Evolutionary conservation across 2,113 vertebrate genomes (phyloP), one percentile per base, ranked within the genome.

Genomic region (Callipepla californica): DNA sequence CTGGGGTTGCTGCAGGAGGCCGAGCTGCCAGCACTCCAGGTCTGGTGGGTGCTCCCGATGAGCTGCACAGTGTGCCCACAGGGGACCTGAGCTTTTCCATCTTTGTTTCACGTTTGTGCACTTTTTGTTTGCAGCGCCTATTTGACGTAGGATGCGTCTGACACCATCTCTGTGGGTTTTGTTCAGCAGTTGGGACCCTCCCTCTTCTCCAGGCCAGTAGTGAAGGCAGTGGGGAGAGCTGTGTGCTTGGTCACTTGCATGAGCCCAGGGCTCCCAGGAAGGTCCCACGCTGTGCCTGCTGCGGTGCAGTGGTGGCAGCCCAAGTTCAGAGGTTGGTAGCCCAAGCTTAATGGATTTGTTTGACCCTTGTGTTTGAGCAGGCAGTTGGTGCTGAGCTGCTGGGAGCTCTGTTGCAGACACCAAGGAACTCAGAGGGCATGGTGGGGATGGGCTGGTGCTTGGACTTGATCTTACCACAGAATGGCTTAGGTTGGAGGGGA

Each of bases 1-100:
- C 91, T 48, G 87, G 91, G 91, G 91, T 94, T 83, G 82, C 92
- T 94, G 2, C 14, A 20, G 80, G 91, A 95, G 93, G 61, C 94
- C 55, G 58, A 61, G 96, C 51, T 72, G 87, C 85, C 86, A 73
- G 6, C 79, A 92, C 79, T 92, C 81, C 1, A 75, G 53, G 67
- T 75, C 77, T 82, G 15, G 0, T 67, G 21, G 66, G 20, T 19
- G 8, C 80, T 81, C 26, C 72, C 0, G 0, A 1, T 3, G 81
- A 82, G 66, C 81, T 53, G 13, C 88, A 38, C 13, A 51, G 11
- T 2, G 1, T 38, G 76, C 50, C 38, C 3, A 0, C 2, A 44
- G 42, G 9, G 61, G 61, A 62, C 61, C 36, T 40, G 15, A 23
- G 42, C 42, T 48, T 30, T 38, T 48, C 45, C n/a, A 28, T 30